Percentiles rank a stretch among this genome's conserved stretches.
Conservation (phyloP, 2,888 invertebrate genomes). For the Hemaris fuciformis region DNA sequence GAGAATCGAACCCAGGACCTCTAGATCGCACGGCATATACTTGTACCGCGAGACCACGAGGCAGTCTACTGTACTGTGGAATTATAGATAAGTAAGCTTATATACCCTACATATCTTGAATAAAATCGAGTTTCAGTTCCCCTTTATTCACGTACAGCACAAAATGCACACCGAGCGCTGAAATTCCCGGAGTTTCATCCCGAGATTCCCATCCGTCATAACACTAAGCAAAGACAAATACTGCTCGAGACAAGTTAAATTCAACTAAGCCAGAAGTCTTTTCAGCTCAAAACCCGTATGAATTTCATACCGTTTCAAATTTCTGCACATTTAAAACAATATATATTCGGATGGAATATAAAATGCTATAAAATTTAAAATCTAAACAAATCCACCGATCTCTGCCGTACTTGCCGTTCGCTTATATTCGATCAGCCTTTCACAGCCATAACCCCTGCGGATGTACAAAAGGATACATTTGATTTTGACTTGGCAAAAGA, state of each 20-base stretch:
- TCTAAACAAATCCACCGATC: conserved; percentile 8
- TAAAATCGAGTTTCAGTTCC: too few relatives aligned
- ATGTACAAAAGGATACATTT: not conserved
- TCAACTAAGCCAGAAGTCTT: not conserved
- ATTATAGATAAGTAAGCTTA: too few relatives aligned
- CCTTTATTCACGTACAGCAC: not conserved
- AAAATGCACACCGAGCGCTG: not conserved
- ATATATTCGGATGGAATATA: not conserved
- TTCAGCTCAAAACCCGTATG: not conserved
- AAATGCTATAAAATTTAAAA: not conserved
- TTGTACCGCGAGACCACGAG: too few relatives aligned
- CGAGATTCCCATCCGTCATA: not conserved
- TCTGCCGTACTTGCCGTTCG: not conserved
- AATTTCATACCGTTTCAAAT: not conserved
- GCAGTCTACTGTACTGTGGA: too few relatives aligned
- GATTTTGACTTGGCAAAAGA: not conserved
- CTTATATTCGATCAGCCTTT: conserved; percentile 1
- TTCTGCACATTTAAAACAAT: not conserved
- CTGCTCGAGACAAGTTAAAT: not conserved
- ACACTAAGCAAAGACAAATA: not conserved
- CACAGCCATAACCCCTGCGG: not conserved
- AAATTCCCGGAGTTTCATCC: not conserved
- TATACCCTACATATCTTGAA: too few relatives aligned
- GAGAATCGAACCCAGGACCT: too few relatives aligned
- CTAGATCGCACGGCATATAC: too few relatives aligned